Evolutionary conservation across 2,797 vertebrate species (phyloP).

Genomic region (Orientallactaga sibirica): DNA sequence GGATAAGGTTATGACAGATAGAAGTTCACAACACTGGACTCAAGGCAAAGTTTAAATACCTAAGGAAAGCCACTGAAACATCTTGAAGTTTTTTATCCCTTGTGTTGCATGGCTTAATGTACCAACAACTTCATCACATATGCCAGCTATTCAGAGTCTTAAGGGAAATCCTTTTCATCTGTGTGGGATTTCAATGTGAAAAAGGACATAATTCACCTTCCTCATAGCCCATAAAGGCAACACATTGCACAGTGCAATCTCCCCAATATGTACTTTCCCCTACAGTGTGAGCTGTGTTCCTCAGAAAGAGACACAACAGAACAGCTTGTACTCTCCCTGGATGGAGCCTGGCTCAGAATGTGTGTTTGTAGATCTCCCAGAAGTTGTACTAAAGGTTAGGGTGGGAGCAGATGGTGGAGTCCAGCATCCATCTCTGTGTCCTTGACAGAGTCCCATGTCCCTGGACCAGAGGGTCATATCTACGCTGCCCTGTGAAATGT

Average conservation of each 20-base stretch:
- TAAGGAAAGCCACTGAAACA: background rate
- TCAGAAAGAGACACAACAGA: background rate
- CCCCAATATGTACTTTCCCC: too few relatives aligned
- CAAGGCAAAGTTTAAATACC: background rate
- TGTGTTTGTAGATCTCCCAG: background rate
- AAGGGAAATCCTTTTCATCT: background rate
- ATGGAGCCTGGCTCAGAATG: background rate
- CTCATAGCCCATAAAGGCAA: accelerated
- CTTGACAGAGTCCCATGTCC: background rate
- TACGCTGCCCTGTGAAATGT: too few relatives aligned
- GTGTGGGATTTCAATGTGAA: background rate
- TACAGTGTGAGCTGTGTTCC: background rate
- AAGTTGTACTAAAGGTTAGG: background rate
- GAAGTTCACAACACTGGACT: background rate
- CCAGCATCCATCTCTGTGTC: background rate
- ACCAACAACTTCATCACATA: accelerated
- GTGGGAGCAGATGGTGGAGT: accelerated
- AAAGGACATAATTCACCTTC: background rate
- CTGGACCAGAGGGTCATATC: background rate
- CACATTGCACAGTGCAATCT: background rate
- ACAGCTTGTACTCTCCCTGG: background rate
- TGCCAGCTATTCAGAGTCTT: background rate
- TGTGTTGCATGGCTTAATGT: background rate
- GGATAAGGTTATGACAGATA: background rate
- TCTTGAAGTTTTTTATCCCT: background rate